Evolutionary conservation across 2,113 vertebrate genomes (phyloP).

Genomic region (Cyanocitta stelleri): DNA sequence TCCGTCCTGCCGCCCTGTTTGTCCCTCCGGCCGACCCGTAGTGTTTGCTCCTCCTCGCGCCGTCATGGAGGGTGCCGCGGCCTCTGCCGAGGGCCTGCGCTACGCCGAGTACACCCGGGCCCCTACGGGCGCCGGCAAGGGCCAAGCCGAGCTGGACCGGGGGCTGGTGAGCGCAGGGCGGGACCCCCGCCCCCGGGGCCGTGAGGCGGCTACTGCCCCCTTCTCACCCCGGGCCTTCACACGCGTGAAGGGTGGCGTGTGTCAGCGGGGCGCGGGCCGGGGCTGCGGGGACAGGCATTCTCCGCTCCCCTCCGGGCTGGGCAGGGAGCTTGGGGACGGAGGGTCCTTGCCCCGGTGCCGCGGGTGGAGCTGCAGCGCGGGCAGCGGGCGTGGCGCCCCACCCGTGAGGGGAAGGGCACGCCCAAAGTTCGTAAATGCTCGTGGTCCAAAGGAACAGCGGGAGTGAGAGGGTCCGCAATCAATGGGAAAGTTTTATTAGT

Average conservation of each 20-base stretch:
- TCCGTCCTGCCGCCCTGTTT: neutral
- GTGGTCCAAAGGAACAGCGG: accelerated
- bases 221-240: neutral
- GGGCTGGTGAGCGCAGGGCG: slow-evolving; percentile 8
- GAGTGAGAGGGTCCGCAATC: accelerated
- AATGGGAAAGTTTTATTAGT: accelerated
- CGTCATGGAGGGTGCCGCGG: neutral
- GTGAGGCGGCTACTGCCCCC: accelerated
- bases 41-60: accelerated
- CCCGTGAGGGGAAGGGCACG: accelerated
- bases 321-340: accelerated
- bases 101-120: neutral
- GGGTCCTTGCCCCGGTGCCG: neutral
- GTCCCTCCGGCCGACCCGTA: neutral
- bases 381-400: neutral
- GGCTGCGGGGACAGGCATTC: neutral
- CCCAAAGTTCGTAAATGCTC: accelerated
- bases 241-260: neutral
- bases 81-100: neutral
- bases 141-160: neutral
- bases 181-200: neutral
- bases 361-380: neutral
- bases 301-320: neutral
- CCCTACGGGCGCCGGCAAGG: neutral
- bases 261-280: neutral